These are phyloP conservation scores for Vulpes ferrilata DNA, from an alignment of 2,113 vertebrate species.

Conservation along the genomic window DNA sequence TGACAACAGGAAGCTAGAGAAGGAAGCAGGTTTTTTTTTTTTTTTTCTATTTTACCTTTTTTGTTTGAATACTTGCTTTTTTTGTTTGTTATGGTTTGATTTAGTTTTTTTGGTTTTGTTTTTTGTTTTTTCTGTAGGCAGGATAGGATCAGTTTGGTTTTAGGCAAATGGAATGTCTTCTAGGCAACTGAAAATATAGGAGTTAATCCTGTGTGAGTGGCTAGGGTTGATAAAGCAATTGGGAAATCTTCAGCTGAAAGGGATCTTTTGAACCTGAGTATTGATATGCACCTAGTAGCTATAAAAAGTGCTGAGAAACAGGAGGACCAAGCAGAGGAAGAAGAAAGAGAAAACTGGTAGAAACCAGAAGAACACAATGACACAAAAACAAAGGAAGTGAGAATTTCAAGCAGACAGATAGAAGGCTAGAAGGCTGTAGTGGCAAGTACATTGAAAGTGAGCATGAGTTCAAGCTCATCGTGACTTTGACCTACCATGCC, in stretches of 20 bases:
- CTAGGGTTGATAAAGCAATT: neutral
- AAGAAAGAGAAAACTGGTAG: neutral
- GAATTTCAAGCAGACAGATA: neutral
- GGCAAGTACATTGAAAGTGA: neutral
- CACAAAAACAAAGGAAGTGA: slow-evolving; percentile 1
- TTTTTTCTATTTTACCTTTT: neutral
- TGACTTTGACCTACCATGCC: neutral
- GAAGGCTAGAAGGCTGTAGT: neutral
- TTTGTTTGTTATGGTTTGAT: neutral
- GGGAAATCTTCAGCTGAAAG: neutral
- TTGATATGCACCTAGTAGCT: neutral
- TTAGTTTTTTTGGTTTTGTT: neutral
- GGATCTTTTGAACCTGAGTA: neutral
- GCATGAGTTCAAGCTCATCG: neutral
- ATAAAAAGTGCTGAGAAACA: neutral
- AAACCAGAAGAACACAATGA: neutral
- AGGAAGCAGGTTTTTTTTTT: neutral
- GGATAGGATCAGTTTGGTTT: neutral
- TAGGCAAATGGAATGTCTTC: neutral
- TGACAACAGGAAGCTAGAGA: slow-evolving; percentile 51
- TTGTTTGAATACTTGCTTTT: neutral
- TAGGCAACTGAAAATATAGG: neutral
- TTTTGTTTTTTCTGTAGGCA: neutral
- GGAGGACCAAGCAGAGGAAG: neutral
- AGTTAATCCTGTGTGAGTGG: neutral